Conservation (phyloP, 2,113 vertebrate species). For the Xiphias gladius region DNA sequence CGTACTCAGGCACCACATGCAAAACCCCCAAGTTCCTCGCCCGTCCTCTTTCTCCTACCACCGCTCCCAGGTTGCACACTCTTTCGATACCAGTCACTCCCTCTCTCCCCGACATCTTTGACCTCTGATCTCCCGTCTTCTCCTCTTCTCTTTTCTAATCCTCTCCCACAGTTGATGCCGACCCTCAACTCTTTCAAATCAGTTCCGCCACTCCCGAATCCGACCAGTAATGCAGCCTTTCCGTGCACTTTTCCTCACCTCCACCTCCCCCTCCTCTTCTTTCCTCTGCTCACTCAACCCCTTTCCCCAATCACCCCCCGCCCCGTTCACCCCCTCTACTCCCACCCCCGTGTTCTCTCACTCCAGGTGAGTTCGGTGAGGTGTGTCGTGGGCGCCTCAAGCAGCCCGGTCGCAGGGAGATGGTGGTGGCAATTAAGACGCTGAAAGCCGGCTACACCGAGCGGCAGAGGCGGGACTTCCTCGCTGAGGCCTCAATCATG, state of each 20-base stretch:
- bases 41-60: constrained; percentile 70
- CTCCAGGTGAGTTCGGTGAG: constrained; percentile 95
- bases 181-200: constrained; percentile 56
- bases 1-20: constrained; percentile 66
- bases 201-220: constrained; percentile 67
- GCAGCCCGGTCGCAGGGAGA: constrained; percentile 92
- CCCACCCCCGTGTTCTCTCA: constrained; percentile 10
- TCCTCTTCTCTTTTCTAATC: constrained; percentile 35
- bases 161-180: constrained; percentile 41
- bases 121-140: constrained; percentile 58
- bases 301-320: constrained; percentile 45
- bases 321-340: constrained; percentile 4
- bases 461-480: constrained; percentile 95
- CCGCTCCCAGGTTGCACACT: constrained; percentile 72
- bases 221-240: constrained; percentile 75
- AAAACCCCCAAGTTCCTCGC: constrained; percentile 71
- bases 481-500: constrained; percentile 98
- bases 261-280: constrained; percentile 41
- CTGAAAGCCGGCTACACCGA: constrained; percentile 98
- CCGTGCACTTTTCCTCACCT: constrained; percentile 43
- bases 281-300: constrained; percentile 59
- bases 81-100: constrained; percentile 70
- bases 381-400: constrained; percentile 96
- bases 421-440: constrained; percentile 97
- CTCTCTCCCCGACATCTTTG: constrained; percentile 71